Evolutionary conservation across 2,888 invertebrate genomes (phyloP), one percentile per base, ranked within the genome.

Genomic region (Xestia c-nigrum): DNA sequence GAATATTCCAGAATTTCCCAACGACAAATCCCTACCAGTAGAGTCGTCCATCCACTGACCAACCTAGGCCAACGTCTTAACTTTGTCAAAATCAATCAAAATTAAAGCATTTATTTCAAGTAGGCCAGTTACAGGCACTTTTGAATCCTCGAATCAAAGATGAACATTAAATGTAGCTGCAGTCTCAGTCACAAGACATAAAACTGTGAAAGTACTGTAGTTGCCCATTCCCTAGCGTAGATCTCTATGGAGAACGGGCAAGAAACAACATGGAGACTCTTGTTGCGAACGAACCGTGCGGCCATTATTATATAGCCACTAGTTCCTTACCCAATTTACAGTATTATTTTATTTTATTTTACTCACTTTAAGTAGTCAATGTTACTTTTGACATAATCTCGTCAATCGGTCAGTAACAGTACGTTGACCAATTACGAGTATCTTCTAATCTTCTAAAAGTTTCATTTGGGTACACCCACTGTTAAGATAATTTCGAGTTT

Each of bases 401-500:
- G 21, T 12, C 4, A n/a, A n/a, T 24, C 50, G 68, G 40, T 71
- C 66, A 66, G 38, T 14, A 12, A 47, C 72, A 71, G 72, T 31
- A 71, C 43, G 21, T 70, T 21, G 52, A 52, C 21, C 43, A 31
- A 52, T 24, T 72, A 50, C n/a, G n/a, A n/a, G n/a, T n/a, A n/a
- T n/a, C n/a, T n/a, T 6, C 50, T 10, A 40, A 24, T 19, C 40
- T 50, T 52, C 19, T 0, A 21, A 72, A 52, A 72, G 16, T 71
- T 43, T 55, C 0, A 31, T 72, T 5, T 21, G 21, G 50, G 31
- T 68, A 10, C 19, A 16, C 16, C 50, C 43, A 40, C 57, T 57
- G 43, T 46, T 16, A 40, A 69, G 46, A 55, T 69, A 69, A 69
- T 65, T 59, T 63, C 5, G 21, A 61, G 57, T 55, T 74, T 43